phyloP scores from a whole-genome alignment of 2,797 vertebrate species.

The Rachycentron canadum region DNA sequence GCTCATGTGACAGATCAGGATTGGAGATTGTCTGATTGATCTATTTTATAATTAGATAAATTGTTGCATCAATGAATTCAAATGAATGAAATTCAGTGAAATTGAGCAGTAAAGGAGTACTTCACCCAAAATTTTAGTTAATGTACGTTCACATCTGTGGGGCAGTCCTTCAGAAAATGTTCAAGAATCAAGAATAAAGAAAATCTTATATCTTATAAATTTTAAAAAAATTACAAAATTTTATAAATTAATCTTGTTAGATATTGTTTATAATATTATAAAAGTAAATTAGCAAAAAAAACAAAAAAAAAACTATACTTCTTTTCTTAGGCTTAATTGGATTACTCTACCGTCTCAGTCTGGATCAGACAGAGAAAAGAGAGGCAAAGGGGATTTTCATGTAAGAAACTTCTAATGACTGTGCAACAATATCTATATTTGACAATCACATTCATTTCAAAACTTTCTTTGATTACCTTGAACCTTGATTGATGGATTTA shows the following conservation, averaged over 20 bases:
- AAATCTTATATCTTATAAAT: no score
- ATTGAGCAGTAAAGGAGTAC: slow-evolving; percentile 53
- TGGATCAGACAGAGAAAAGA: not conserved
- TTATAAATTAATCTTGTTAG: not conserved
- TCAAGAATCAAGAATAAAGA: not conserved
- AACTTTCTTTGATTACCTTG: not conserved
- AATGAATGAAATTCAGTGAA: slow-evolving; percentile 44
- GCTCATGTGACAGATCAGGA: slow-evolving; percentile 16
- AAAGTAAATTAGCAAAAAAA: not conserved
- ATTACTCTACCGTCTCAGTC: not conserved
- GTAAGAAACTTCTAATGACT: not conserved
- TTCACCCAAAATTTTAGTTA: slow-evolving; percentile 42
- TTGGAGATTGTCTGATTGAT: not conserved
- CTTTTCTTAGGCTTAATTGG: not conserved
- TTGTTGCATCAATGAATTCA: slow-evolving; percentile 23
- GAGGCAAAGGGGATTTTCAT: not conserved
- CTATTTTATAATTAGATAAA: not conserved
- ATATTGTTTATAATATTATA: not conserved
- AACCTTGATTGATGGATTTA: not conserved
- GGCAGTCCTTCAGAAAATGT: not conserved
- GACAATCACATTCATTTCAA: not conserved
- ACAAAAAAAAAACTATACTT: not conserved
- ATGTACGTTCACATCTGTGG: not conserved
- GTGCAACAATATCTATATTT: not conserved
- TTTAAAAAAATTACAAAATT: not conserved